Percentiles rank a stretch among this genome's conserved stretches.
phyloP scores from a whole-genome alignment of 2,113 vertebrate genomes.

The rabbit (Oryctolagus cuniculus) region DNA sequence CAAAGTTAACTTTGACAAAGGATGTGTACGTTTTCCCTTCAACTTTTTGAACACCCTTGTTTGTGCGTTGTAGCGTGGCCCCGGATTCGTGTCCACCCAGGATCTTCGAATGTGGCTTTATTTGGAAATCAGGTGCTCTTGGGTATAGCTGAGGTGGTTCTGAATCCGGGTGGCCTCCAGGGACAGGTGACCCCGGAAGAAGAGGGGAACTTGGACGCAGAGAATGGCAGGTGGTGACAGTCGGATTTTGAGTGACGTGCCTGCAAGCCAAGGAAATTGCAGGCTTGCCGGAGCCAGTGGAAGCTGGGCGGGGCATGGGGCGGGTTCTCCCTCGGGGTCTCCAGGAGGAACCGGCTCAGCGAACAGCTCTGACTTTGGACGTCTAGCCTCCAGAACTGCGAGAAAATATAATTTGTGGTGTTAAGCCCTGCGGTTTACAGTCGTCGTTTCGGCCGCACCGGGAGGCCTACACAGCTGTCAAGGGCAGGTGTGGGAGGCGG shows the following conservation, averaged over 20 bases:
- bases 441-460: rapidly evolving
- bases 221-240: not conserved
- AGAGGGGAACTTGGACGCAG: not conserved
- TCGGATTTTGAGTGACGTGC: not conserved
- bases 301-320: not conserved
- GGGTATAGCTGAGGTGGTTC: not conserved
- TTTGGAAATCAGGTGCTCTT: not conserved
- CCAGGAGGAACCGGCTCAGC: not conserved
- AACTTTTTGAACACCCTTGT: too few relatives aligned
- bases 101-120: not conserved
- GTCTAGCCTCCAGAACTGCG: not conserved
- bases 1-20: too few relatives aligned
- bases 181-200: not conserved
- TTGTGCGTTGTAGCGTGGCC: not conserved
- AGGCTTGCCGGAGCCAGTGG: not conserved
- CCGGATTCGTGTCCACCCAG: not conserved
- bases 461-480: rapidly evolving
- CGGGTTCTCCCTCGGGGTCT: too few relatives aligned
- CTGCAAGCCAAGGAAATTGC: not conserved
- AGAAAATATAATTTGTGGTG: not conserved
- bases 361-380: not conserved
- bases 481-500: rapidly evolving
- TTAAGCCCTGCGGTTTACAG: not conserved
- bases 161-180: not conserved
- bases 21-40: too few relatives aligned